These are phyloP conservation scores for Eulemur coronatus DNA, from an alignment of 2,797 vertebrate species.

Conservation along the genomic window DNA sequence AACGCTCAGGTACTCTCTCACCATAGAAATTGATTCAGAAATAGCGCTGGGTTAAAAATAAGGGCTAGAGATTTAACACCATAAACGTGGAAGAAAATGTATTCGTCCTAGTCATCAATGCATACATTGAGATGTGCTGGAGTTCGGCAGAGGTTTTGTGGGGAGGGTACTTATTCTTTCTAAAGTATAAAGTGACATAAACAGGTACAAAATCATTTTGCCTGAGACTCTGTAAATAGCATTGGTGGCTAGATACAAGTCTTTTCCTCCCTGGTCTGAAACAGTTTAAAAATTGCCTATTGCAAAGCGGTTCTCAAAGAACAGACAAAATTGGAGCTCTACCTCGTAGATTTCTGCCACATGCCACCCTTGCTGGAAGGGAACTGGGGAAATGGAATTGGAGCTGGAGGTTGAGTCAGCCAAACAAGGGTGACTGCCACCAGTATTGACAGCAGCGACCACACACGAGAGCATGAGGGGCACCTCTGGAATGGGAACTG, in stretches of 20 bases:
- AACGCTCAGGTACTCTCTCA: slow-evolving; percentile 70
- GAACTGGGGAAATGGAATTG: fast-evolving
- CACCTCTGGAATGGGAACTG: neutral
- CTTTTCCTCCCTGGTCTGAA: neutral
- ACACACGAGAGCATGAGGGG: neutral
- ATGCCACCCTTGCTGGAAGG: neutral
- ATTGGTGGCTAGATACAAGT: neutral
- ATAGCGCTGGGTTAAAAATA: slow-evolving; percentile 61
- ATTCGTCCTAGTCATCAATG: neutral
- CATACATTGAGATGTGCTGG: neutral
- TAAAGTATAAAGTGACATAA: neutral
- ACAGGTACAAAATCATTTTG: neutral
- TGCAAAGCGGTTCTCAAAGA: slow-evolving; percentile 27
- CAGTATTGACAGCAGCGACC: neutral
- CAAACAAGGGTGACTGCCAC: neutral
- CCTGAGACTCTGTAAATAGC: neutral
- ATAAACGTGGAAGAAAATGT: neutral
- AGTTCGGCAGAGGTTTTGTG: neutral
- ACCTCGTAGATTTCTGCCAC: neutral
- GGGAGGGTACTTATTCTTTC: neutral
- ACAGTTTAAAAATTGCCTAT: slow-evolving; percentile 10
- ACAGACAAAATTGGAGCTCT: neutral
- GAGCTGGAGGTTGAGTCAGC: too few relatives aligned
- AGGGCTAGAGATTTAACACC: slow-evolving; percentile 54
- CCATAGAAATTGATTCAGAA: slow-evolving; percentile 73